These are phyloP conservation scores for Dexiosoma caninum DNA, from an alignment of 2,888 invertebrate genomes.

Conservation along the genomic window DNA sequence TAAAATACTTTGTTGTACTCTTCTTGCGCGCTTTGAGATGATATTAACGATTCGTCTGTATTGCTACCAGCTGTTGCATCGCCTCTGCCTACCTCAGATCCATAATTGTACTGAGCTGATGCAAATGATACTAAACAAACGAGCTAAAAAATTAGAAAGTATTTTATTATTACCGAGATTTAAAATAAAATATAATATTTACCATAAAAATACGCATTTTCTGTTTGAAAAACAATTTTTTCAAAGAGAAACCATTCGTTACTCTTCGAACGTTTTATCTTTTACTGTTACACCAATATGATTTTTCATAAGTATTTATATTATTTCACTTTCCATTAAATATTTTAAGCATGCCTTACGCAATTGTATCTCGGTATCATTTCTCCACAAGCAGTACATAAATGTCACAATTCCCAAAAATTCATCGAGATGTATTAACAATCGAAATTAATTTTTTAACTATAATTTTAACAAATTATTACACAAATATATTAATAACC, in stretches of 20 bases:
- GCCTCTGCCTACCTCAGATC: conserved; percentile 27
- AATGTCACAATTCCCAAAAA: background rate
- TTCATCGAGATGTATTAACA: too few species aligned
- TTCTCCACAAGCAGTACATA: conserved; percentile 12
- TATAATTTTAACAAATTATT: too few species aligned
- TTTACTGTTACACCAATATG: conserved; percentile 26
- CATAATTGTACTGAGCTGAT: conserved; percentile 62
- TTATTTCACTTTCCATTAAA: background rate
- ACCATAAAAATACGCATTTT: conserved; percentile 72
- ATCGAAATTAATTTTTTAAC: too few species aligned
- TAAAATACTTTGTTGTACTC: conserved; percentile 68
- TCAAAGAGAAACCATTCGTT: background rate
- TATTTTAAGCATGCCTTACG: background rate
- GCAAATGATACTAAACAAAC: conserved; percentile 66
- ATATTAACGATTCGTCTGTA: conserved; percentile 64
- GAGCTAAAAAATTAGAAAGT: conserved; percentile 65
- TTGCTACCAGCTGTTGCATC: conserved; percentile 27
- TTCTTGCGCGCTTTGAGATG: conserved; percentile 66
- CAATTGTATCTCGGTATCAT: background rate
- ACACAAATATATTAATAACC: background rate
- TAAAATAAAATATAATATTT: too few species aligned
- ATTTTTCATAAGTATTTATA: conserved; percentile 59
- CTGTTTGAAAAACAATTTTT: conserved; percentile 36
- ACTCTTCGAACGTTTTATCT: conserved; percentile 9
- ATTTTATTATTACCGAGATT: too few species aligned